Evolutionary conservation across 2,797 vertebrate species (phyloP).

Genomic region (Ctenopoma kingsleyae): DNA sequence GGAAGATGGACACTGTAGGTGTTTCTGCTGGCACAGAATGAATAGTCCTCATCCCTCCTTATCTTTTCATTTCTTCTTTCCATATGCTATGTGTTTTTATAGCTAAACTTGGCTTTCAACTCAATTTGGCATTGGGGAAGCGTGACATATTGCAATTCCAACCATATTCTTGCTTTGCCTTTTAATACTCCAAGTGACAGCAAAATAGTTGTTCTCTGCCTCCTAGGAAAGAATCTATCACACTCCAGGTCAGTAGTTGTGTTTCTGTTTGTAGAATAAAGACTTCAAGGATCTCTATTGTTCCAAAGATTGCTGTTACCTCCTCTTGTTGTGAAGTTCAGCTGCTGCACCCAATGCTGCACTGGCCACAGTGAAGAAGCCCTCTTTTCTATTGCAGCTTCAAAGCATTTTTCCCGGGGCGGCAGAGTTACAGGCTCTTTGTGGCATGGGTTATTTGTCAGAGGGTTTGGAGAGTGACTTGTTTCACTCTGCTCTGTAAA

Average conservation of each 20-base stretch:
- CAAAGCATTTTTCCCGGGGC: constrained; percentile 83
- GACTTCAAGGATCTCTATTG: constrained; percentile 46
- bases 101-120: constrained; percentile 68
- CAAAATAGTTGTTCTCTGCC: constrained; percentile 34
- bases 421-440: constrained; percentile 87
- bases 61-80: constrained; percentile 76
- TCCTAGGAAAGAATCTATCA: constrained; percentile 39
- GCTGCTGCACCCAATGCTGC: constrained; percentile 37
- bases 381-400: constrained; percentile 83
- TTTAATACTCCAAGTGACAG: constrained; percentile 47
- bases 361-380: constrained; percentile 64
- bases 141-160: constrained; percentile 70
- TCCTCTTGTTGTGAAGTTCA: constrained; percentile 43
- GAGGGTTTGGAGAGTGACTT: constrained; percentile 85
- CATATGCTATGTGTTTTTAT: constrained; percentile 69
- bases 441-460: constrained; percentile 86
- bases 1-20: constrained; percentile 62
- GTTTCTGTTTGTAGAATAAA: constrained; percentile 41
- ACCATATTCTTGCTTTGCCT: constrained; percentile 49
- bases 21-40: constrained; percentile 71
- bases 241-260: constrained; percentile 29
- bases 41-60: constrained; percentile 67
- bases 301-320: constrained; percentile 24
- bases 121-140: constrained; percentile 57
- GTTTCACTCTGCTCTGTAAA: constrained; percentile 82